Conservation (phyloP, 2,888 invertebrate genomes). For the Tricholauxania praeusta region DNA sequence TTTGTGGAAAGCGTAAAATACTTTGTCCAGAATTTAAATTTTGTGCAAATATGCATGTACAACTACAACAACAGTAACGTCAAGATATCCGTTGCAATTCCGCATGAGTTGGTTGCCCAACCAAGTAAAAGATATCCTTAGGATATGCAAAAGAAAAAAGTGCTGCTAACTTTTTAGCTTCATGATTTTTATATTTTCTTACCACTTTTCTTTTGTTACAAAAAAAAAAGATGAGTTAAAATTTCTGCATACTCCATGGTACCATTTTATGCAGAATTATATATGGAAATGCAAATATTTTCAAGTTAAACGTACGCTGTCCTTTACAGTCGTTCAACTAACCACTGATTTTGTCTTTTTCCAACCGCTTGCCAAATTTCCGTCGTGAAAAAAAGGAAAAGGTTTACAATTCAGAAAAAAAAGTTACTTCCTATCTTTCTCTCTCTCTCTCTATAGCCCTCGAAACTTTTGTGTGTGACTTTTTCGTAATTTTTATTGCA, state of each 20-base stretch:
- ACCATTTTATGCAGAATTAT: background rate
- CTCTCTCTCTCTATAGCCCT: background rate
- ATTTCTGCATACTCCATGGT: background rate
- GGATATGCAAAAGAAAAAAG: slow-evolving; percentile 9
- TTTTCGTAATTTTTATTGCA: slow-evolving; percentile 36
- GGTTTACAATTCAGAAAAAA: background rate
- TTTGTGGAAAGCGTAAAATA: too few relatives aligned
- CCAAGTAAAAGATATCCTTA: slow-evolving; percentile 27
- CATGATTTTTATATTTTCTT: background rate
- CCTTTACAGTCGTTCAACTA: background rate
- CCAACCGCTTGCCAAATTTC: too few relatives aligned
- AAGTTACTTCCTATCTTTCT: background rate
- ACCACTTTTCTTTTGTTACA: background rate
- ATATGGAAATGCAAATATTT: slow-evolving; percentile 27
- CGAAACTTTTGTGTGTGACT: slow-evolving; percentile 1
- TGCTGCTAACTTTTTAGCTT: slow-evolving; percentile 33
- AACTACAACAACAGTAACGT: slow-evolving; percentile 3
- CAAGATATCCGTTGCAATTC: slow-evolving; percentile 35
- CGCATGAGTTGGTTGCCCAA: slow-evolving; percentile 33
- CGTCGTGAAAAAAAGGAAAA: too few relatives aligned
- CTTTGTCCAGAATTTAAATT: too few relatives aligned
- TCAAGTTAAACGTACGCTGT: slow-evolving; percentile 7
- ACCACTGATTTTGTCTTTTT: too few relatives aligned
- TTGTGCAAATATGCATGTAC: too few relatives aligned
- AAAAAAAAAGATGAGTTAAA: background rate